These are phyloP conservation scores for Holothuria scabra DNA, from an alignment of 53 echinoderm and acorn worm genomes.

Conservation along the genomic window DNA sequence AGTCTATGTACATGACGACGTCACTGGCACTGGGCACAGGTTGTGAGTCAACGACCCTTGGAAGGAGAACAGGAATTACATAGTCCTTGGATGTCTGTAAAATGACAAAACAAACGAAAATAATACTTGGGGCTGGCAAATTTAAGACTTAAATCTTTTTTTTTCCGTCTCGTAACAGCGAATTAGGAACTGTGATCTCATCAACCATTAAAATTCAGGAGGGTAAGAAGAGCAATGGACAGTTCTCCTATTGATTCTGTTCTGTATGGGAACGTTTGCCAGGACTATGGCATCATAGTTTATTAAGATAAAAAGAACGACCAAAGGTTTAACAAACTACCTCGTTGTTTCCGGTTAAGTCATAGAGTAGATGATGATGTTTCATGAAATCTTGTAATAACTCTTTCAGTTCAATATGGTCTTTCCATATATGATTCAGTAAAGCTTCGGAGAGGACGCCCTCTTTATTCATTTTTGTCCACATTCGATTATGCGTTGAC, in stretches of 20 bases:
- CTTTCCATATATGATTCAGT: conserved; percentile 42
- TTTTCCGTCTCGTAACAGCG: too few species aligned
- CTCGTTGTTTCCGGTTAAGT: background rate
- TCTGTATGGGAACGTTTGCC: too few species aligned
- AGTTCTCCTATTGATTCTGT: too few species aligned
- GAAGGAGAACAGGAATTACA: conserved; percentile 19
- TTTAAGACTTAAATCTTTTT: too few species aligned
- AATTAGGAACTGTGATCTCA: too few species aligned
- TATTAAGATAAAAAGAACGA: too few species aligned
- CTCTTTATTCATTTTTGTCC: conserved; percentile 41
- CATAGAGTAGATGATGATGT: conserved; percentile 21
- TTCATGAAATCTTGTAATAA: conserved; percentile 11
- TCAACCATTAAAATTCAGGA: too few species aligned
- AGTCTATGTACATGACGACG: conserved; percentile 24
- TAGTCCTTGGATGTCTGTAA: background rate
- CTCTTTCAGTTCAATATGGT: background rate
- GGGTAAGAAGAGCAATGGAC: too few species aligned
- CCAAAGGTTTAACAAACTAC: background rate
- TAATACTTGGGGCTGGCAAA: too few species aligned
- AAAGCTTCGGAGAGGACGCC: conserved; percentile 24
- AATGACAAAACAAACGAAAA: too few species aligned
- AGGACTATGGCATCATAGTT: too few species aligned
- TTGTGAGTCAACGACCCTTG: background rate
- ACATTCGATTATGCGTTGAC: conserved; percentile 43
- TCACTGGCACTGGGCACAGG: background rate